Evolutionary conservation across 1,140 invertebrate genomes (phyloP), one percentile per base, ranked within the genome.

Genomic region (Bradysia coprophila): DNA sequence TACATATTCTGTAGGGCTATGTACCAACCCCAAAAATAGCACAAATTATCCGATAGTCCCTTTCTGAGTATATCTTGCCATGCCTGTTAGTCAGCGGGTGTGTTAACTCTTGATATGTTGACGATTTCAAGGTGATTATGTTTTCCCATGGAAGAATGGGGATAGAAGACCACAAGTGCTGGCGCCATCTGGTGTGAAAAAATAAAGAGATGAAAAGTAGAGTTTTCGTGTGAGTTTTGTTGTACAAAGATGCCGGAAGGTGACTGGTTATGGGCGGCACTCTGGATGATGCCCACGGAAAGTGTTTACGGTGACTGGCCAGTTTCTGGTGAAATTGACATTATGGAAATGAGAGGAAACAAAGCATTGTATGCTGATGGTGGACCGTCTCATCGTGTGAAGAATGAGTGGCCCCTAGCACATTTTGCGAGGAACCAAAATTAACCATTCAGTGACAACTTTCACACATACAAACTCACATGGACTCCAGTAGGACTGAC

Each of bases 231-330:
- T n/a, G n/a, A n/a, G n/a, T n/a, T n/a, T n/a, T n/a, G n/a, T n/a
- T n/a, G n/a, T 42, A 77, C 78, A 2, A 79, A 78, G 55, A 61
- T 81, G 59, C 78, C 79, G 0, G 53, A 61, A 15, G 78, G 78
- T 40, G 78, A 83, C 54, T 83, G 78, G 79, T 48, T 81, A 2
- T 78, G 76, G 71, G 77, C 78, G 65, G 72, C 69, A n/a, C 65
- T 75, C 45, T 75, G 73, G 72, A 44, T 75, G 43, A 58, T 75
- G 61, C 75, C 75, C 0, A 55, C 62, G 1, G 53, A 60, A 47
- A 71, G 71, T 45, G 42, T 45, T 0, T 75, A 73, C 48, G 69
- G 72, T 13, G 56, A 57, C 3, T 72, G 69, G 69, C 67, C 68
- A n/a, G 44, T 62, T 11, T 68, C 64, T 37, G 69, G 69, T n/a